A percentile compares a stretch with the other conserved stretches of the same genome.
phyloP scores from a whole-genome alignment of 2,113 vertebrate genomes.

The Eleginops maclovinus region DNA sequence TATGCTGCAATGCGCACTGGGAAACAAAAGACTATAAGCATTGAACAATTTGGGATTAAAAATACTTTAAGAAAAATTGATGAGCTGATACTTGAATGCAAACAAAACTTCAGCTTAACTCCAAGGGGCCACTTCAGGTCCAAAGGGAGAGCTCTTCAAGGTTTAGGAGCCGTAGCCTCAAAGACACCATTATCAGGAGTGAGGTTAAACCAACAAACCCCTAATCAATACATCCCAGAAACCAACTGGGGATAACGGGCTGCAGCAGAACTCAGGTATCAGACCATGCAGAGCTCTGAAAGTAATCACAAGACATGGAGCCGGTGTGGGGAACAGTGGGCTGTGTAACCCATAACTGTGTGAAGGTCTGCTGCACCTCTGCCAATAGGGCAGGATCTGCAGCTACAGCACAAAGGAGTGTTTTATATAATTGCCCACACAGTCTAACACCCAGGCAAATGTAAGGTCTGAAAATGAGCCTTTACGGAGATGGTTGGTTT shows the following conservation, averaged over 20 bases:
- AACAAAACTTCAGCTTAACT: not conserved
- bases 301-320: constrained; percentile 2
- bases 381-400: not conserved
- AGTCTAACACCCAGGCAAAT: not conserved
- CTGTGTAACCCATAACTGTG: not conserved
- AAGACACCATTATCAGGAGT: not conserved
- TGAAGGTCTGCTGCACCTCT: not conserved
- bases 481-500: constrained; percentile 10
- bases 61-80: not conserved
- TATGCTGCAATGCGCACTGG: not conserved
- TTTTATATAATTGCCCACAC: not conserved
- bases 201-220: not conserved
- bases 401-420: not conserved
- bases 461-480: not conserved
- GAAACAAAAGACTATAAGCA: not conserved
- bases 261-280: not conserved
- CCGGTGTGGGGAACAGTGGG: not conserved
- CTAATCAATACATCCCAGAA: constrained; percentile 20
- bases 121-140: not conserved
- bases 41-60: not conserved
- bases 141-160: not conserved
- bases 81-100: not conserved
- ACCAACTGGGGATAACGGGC: not conserved
- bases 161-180: not conserved
- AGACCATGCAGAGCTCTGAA: not conserved